Percentiles rank a stretch among this genome's conserved stretches.
Conservation (phyloP, 2,888 invertebrate species). For the Salpingus planirostris region DNA sequence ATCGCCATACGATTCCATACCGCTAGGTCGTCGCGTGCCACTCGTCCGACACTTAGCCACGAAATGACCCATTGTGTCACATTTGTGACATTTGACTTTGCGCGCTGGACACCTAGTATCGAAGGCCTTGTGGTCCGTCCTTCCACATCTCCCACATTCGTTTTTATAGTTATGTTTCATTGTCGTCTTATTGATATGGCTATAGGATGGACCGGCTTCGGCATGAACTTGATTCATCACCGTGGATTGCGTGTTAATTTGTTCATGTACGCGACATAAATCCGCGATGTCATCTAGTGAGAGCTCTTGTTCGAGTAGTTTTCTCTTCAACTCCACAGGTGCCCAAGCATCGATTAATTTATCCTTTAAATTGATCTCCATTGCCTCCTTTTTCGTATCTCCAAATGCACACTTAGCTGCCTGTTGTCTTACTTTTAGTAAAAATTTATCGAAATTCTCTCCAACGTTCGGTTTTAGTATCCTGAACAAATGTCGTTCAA, state of each 20-base stretch:
- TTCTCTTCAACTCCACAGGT: conserved; percentile 18
- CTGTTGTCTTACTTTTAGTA: conserved; percentile 25
- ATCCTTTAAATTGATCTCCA: conserved; percentile 21
- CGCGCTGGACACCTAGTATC: conserved; percentile 11
- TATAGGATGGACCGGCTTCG: background rate
- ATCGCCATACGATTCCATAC: background rate
- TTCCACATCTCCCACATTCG: background rate
- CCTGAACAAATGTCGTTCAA: conserved; percentile 25
- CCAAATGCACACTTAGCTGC: conserved; percentile 27
- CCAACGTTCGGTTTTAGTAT: conserved; percentile 19
- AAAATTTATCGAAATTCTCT: conserved; percentile 26
- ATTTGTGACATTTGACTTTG: conserved; percentile 12
- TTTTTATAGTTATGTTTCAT: background rate
- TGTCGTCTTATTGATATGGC: background rate
- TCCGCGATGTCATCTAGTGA: conserved; percentile 21
- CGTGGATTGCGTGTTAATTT: conserved; percentile 3
- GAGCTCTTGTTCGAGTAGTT: conserved; percentile 19
- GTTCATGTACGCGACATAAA: conserved; percentile 18
- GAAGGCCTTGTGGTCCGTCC: conserved; percentile 8
- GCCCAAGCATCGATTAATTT: conserved; percentile 23
- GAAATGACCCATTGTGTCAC: conserved; percentile 14
- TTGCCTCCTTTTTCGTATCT: conserved; percentile 15
- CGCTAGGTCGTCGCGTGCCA: background rate
- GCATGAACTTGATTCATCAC: background rate
- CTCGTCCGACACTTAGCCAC: conserved; percentile 10